phyloP scores from a whole-genome alignment of 2,888 invertebrate species.

The Drosophila prostipennis region DNA sequence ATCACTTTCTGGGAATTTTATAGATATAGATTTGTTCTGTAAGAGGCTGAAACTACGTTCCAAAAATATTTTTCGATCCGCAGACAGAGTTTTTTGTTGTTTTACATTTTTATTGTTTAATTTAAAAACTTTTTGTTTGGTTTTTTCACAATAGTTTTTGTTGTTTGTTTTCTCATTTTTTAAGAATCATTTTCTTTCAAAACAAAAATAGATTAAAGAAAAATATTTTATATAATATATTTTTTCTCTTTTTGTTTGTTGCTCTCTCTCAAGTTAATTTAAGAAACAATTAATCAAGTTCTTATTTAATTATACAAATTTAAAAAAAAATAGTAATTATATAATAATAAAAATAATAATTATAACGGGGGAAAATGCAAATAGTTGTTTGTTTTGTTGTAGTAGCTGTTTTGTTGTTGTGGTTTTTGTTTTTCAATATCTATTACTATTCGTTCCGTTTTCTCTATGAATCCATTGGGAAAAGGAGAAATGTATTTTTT shows the following conservation, averaged over 20 bases:
- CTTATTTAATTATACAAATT: conserved; percentile 76
- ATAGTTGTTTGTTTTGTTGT: conserved; percentile 42
- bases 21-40: too few species aligned
- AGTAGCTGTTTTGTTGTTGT: conserved; percentile 26
- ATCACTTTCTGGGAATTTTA: too few species aligned
- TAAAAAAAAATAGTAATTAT: conserved; percentile 77
- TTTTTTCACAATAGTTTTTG: conserved; percentile 70
- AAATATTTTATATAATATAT: conserved; percentile 68
- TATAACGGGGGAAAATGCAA: conserved; percentile 76
- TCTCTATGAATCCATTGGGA: conserved; percentile 46
- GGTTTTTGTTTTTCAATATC: conserved; percentile 20
- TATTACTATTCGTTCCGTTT: conserved; percentile 40
- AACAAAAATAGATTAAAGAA: conserved; percentile 65
- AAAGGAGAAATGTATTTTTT: conserved; percentile 30
- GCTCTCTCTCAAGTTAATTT: conserved; percentile 65
- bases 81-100: conserved; percentile 37
- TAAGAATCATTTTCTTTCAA: conserved; percentile 53
- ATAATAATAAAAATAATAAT: conserved; percentile 76
- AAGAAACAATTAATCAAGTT: conserved; percentile 75
- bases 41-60: too few species aligned
- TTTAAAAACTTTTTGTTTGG: conserved; percentile 74
- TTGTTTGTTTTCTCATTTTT: conserved; percentile 39
- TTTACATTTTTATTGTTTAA: conserved; percentile 72
- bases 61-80: neutral
- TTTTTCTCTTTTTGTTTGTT: conserved; percentile 57